These are phyloP conservation scores for Caradrina clavipalpis DNA, from an alignment of 2,888 invertebrate species.

Conservation along the genomic window DNA sequence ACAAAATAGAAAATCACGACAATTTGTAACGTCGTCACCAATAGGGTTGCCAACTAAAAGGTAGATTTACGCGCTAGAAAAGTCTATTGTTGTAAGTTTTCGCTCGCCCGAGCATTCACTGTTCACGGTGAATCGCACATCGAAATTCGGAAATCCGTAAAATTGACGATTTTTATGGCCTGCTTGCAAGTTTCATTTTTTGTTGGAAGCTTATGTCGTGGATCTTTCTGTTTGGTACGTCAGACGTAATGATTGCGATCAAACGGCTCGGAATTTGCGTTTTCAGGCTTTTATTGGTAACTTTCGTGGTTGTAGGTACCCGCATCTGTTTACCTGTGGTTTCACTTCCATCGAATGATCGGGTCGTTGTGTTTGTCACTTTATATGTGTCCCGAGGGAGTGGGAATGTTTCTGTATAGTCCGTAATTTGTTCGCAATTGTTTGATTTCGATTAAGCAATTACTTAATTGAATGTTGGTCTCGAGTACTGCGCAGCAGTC, in stretches of 20 bases:
- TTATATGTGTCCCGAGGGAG: conserved; percentile 14
- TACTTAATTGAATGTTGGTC: conserved; percentile 30
- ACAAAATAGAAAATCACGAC: conserved; percentile 52
- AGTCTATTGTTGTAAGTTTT: conserved; percentile 77
- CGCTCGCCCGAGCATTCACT: conserved; percentile 70
- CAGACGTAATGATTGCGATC: conserved; percentile 52
- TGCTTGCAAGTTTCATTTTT: conserved; percentile 68
- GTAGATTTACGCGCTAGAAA: conserved; percentile 68
- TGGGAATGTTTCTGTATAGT: conserved; percentile 25
- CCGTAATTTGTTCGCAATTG: conserved; percentile 29
- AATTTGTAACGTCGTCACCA: conserved; percentile 47
- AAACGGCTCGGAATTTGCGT: conserved; percentile 49
- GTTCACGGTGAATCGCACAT: conserved; percentile 77
- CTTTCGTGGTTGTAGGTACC: background rate
- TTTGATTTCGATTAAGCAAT: conserved; percentile 43
- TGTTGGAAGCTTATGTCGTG: conserved; percentile 51
- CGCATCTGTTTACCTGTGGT: conserved; percentile 21
- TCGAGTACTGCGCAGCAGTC: background rate
- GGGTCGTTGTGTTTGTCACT: conserved; percentile 35
- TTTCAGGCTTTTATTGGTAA: conserved; percentile 4
- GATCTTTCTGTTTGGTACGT: conserved; percentile 61
- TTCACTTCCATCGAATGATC: conserved; percentile 18
- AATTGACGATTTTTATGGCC: conserved; percentile 75
- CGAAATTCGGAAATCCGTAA: conserved; percentile 79
- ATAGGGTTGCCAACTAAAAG: conserved; percentile 60